Evolutionary conservation across 2,113 vertebrate genomes (phyloP).

Genomic region (Camelus dromedarius): DNA sequence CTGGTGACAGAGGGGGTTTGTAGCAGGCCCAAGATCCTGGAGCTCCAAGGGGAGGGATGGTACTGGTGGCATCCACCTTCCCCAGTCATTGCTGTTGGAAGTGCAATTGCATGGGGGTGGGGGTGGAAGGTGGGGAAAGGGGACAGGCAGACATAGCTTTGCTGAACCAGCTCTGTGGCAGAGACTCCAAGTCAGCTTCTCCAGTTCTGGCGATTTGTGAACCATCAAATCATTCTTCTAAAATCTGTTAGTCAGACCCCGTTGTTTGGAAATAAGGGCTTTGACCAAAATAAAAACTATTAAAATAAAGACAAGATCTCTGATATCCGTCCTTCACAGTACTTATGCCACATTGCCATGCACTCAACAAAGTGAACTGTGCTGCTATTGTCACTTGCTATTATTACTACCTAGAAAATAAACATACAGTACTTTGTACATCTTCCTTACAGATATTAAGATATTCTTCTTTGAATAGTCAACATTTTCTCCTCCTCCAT

Average conservation of each 20-base stretch:
- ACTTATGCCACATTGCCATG: not conserved
- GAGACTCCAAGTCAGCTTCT: not conserved
- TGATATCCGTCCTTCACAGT: not conserved
- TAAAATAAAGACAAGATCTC: constrained; percentile 18
- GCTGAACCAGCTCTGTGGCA: not conserved
- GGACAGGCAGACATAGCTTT: not conserved
- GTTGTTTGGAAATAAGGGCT: not conserved
- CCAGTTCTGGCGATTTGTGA: not conserved
- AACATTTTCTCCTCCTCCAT: too few relatives aligned
- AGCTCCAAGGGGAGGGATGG: not conserved
- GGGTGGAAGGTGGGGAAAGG: not conserved
- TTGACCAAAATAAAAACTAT: not conserved
- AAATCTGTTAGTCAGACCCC: not conserved
- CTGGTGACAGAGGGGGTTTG: not conserved
- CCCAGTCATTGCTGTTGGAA: not conserved
- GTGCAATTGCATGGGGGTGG: not conserved
- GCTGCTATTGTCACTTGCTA: not conserved
- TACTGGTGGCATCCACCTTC: not conserved
- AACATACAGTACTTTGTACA: too few relatives aligned
- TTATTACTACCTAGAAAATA: constrained; percentile 7
- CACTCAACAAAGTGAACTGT: not conserved
- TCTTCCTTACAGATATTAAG: too few relatives aligned
- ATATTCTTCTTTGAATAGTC: too few relatives aligned
- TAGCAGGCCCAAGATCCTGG: not conserved
- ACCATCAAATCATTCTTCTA: not conserved